A percentile compares a stretch with the other conserved stretches of the same genome.
These are phyloP conservation scores for Siniperca scherzeri DNA, from an alignment of 2,797 vertebrate genomes.

Conservation along the genomic window DNA sequence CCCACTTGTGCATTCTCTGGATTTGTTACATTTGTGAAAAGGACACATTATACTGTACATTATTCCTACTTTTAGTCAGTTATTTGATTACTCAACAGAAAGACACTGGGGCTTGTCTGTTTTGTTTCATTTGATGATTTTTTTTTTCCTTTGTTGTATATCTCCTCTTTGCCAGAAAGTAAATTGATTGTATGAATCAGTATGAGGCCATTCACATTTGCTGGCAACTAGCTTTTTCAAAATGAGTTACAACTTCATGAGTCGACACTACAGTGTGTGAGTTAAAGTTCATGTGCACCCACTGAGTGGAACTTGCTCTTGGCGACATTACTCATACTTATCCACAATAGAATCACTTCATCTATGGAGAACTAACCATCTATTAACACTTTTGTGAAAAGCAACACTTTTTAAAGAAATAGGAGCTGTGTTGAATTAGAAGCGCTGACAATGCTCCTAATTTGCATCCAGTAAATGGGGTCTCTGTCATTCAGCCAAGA, in stretches of 20 bases:
- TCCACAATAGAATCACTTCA: slow-evolving; percentile 46
- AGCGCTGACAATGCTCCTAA: slow-evolving; percentile 72
- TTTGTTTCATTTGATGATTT: slow-evolving; percentile 28
- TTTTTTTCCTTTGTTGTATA: slow-evolving; percentile 28
- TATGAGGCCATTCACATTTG: slow-evolving; percentile 33
- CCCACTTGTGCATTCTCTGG: slow-evolving; percentile 33
- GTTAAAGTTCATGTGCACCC: slow-evolving; percentile 59
- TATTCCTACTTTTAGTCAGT: slow-evolving; percentile 36
- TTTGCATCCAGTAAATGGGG: slow-evolving; percentile 81
- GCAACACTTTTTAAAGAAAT: slow-evolving; percentile 52
- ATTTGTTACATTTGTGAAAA: slow-evolving; percentile 43
- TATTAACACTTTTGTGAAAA: slow-evolving; percentile 60
- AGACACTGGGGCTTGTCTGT: slow-evolving; percentile 10
- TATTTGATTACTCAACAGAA: slow-evolving; percentile 62
- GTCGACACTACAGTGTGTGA: slow-evolving; percentile 38
- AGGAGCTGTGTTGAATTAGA: slow-evolving; percentile 62
- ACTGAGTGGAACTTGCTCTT: slow-evolving; percentile 50
- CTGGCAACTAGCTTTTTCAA: slow-evolving; percentile 43
- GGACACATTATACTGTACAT: slow-evolving; percentile 20
- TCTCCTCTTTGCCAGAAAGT: slow-evolving; percentile 38
- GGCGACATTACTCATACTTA: slow-evolving; percentile 57
- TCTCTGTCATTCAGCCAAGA: slow-evolving; percentile 78
- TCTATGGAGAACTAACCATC: slow-evolving; percentile 46
- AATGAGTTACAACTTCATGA: slow-evolving; percentile 58
- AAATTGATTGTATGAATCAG: slow-evolving; percentile 50